Percentiles rank a stretch among this genome's conserved stretches.
Conservation (phyloP, 2,888 invertebrate genomes). For the Syrista parreyssii region DNA sequence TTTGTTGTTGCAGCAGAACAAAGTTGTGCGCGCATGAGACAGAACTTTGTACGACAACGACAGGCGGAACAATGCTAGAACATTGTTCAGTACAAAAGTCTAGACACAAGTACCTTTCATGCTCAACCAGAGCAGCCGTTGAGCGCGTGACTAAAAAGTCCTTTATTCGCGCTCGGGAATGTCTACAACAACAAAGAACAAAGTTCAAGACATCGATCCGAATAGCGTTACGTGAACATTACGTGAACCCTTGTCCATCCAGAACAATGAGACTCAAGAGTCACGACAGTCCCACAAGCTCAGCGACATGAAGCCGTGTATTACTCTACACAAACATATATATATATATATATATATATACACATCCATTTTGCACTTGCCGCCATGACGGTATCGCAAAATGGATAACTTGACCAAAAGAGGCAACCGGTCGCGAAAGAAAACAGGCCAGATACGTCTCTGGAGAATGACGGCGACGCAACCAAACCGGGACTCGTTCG, state of each 20-base stretch:
- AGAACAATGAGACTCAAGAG: not conserved
- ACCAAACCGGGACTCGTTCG: conserved; percentile 52
- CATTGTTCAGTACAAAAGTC: not conserved
- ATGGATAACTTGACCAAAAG: conserved; percentile 51
- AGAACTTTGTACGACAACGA: too few species aligned
- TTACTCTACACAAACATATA: not conserved
- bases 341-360: not conserved
- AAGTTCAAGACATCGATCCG: not conserved
- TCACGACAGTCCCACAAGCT: not conserved
- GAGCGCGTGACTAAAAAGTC: not conserved
- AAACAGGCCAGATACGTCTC: conserved; percentile 62
- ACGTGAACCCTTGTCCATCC: not conserved
- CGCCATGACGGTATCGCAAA: not conserved
- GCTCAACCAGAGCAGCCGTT: not conserved
- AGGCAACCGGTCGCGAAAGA: conserved; percentile 53
- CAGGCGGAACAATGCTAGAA: not conserved
- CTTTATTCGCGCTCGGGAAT: not conserved
- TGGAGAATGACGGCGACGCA: conserved; percentile 42
- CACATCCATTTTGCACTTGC: not conserved
- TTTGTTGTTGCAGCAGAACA: too few species aligned
- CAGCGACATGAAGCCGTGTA: not conserved
- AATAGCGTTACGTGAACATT: not conserved
- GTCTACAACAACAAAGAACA: not conserved
- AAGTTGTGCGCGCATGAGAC: too few species aligned
- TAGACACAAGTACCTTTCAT: not conserved